Evolutionary conservation across 2,797 vertebrate species (phyloP).

Genomic region (Anas acuta): DNA sequence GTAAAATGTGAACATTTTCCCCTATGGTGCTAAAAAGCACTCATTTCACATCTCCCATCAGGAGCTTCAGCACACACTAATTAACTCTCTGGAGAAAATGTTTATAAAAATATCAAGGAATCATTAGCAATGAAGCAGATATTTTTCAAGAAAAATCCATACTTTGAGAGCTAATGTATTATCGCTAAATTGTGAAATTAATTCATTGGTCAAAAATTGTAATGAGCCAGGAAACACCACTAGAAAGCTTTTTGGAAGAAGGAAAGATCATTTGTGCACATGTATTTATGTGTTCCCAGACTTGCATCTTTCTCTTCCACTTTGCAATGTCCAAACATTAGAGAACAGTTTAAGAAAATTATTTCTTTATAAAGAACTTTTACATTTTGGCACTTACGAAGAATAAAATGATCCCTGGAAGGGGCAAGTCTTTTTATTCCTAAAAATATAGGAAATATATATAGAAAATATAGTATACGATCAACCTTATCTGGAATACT

Average conservation of each 20-base stretch:
- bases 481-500: neutral
- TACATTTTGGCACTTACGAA: neutral
- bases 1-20: constrained; percentile 22
- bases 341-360: neutral
- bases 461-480: neutral
- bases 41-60: constrained; percentile 19
- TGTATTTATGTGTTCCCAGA: neutral
- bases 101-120: constrained; percentile 54
- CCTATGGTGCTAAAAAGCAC: neutral
- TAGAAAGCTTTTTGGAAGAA: neutral
- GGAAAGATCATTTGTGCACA: neutral
- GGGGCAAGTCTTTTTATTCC: neutral
- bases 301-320: neutral
- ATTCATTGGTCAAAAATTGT: constrained; percentile 25
- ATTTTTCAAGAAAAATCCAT: neutral
- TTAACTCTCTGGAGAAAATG: constrained; percentile 65
- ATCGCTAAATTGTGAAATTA: constrained; percentile 15
- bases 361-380: neutral
- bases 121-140: constrained; percentile 31
- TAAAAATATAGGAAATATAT: neutral
- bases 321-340: neutral
- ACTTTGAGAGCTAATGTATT: neutral
- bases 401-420: neutral
- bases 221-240: neutral
- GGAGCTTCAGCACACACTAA: constrained; percentile 57